Evolutionary conservation across 2,797 vertebrate genomes (phyloP).

Genomic region (Paratrypauchen microcephalus): DNA sequence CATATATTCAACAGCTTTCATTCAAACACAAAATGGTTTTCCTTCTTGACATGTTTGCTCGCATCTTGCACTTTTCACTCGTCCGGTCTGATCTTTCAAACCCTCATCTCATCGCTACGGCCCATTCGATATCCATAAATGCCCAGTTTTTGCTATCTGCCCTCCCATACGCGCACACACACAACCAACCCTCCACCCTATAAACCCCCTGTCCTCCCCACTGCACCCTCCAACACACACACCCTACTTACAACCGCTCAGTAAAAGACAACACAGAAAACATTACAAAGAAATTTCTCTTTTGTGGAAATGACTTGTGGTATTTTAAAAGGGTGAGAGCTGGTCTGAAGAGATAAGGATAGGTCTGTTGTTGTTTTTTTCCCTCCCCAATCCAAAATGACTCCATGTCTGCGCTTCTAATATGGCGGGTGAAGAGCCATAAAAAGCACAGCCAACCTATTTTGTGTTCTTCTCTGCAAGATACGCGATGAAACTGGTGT

Average conservation of each 20-base stretch:
- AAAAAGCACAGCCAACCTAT: constrained; percentile 61
- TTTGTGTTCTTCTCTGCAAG: constrained; percentile 53
- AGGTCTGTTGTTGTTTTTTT: constrained; percentile 45
- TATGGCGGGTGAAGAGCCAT: constrained; percentile 77
- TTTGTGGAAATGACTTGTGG: constrained; percentile 35
- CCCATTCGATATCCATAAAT: constrained; percentile 36
- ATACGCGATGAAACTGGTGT: constrained; percentile 17
- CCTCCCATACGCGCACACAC: constrained; percentile 39
- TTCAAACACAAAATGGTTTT: constrained; percentile 70
- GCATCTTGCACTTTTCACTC: constrained; percentile 52
- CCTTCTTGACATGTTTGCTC: constrained; percentile 63
- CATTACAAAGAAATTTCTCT: constrained; percentile 12
- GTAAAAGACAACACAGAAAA: constrained; percentile 5
- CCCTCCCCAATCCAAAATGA: constrained; percentile 68
- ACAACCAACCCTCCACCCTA: constrained; percentile 55
- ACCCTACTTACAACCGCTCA: constrained; percentile 71
- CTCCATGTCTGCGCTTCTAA: constrained; percentile 79
- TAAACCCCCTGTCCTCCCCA: constrained; percentile 59
- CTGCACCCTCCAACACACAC: constrained; percentile 65
- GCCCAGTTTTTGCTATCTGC: constrained; percentile 67
- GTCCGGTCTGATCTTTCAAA: constrained; percentile 46
- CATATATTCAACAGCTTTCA: constrained; percentile 64
- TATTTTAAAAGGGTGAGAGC: constrained; percentile 44
- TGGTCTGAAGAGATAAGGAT: constrained; percentile 64
- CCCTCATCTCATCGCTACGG: constrained; percentile 28